These are phyloP conservation scores for Hirtodrosophila trivittata DNA, from an alignment of 2,888 invertebrate species.

Conservation along the genomic window DNA sequence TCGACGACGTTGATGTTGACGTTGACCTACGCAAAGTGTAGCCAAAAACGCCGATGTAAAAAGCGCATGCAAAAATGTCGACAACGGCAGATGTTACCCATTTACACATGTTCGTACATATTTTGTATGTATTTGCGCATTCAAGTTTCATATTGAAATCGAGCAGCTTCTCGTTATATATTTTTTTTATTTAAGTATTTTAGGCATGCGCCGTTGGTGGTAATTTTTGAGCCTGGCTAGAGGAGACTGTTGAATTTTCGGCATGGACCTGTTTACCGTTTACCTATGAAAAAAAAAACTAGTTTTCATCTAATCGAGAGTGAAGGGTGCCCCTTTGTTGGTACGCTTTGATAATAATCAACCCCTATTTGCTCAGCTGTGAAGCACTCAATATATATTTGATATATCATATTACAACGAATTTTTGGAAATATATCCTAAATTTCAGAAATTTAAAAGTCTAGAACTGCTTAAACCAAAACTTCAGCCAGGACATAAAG, in stretches of 20 bases:
- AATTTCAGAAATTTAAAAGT: neutral
- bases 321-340: conserved; percentile 30
- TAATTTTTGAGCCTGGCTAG: conserved; percentile 41
- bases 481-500: too few relatives aligned
- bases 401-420: conserved; percentile 47
- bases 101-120: conserved; percentile 31
- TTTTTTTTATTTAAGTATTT: conserved; percentile 35
- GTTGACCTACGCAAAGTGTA: conserved; percentile 81
- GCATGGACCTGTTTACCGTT: conserved; percentile 48
- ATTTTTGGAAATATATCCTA: conserved; percentile 6
- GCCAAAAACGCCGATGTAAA: conserved; percentile 54
- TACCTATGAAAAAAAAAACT: conserved; percentile 39
- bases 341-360: conserved; percentile 8
- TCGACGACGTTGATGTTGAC: conserved; percentile 53
- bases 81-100: conserved; percentile 71
- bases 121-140: conserved; percentile 18
- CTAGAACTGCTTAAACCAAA: too few relatives aligned
- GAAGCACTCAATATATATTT: too few relatives aligned
- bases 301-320: conserved; percentile 40
- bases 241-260: conserved; percentile 41
- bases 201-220: conserved; percentile 76
- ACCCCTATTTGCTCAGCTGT: conserved; percentile 66
- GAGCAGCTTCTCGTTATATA: conserved; percentile 52
- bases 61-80: conserved; percentile 64
- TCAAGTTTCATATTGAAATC: conserved; percentile 55